Base-by-base conservation (phyloP, 2,113 vertebrate genomes). In the Phyllostomus discolor region DNA sequence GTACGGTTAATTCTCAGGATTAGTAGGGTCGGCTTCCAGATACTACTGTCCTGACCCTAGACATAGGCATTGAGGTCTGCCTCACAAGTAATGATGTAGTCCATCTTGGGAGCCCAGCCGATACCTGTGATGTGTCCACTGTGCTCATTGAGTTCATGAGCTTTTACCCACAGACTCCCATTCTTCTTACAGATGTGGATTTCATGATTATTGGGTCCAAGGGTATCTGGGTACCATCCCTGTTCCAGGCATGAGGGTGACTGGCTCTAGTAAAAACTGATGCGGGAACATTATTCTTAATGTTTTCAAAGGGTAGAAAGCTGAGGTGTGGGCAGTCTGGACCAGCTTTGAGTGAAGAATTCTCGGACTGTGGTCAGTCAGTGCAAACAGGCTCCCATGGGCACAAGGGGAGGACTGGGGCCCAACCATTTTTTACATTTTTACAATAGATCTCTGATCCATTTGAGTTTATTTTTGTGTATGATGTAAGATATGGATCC, bases 131-230 rank as follows among this genome's bases (percentile, higher is more conserved):
- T 99, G 97, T 99, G 99, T 67, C 99, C 99, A 83, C 99, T 99
- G 98, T 99, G 99, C 41, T 99, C 99, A 98, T 99, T 99, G 94
- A 99, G 98, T 96, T 99, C 99, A 1, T 99, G 99, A 88, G 98
- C 99, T 98, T 99, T 99, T 24, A 99, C 98, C 99, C 99, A 99
- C 97, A 99, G 99, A 98, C 99, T 99, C 57, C 99, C 99, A 2
- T 98, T 99, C 98, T 99, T 99, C 98, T 99, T 99, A 98, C 99
- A 99, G 98, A 99, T 99, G 98, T 99, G 99, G 76, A 99, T 99
- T 98, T 99, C 99, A 24, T 99, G 99, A 96, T 99, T 99, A 96
- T 99, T 99, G 33, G 99, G 99, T 98, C 99, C 99, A 97, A 99
- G 99, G 94, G 99, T 99, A 99, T 99, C 98, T 99, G 33, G 66